A percentile compares a stretch with the other conserved stretches of the same genome.
Conservation (phyloP, 2,113 vertebrate genomes). For the Serranochromis macrocephalus region DNA sequence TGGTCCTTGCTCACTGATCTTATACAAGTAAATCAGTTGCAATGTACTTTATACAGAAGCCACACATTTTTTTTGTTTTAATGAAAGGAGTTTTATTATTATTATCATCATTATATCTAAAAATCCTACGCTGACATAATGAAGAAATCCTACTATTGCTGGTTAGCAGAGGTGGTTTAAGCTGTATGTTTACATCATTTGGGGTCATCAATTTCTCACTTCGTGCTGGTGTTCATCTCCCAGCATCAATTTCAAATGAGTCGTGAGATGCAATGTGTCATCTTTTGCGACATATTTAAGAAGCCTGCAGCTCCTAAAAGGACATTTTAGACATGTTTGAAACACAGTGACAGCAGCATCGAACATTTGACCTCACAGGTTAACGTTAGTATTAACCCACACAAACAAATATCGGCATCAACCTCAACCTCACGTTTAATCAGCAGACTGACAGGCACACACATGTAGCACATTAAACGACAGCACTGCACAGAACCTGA, state of each 20-base stretch:
- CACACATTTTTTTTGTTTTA: neutral
- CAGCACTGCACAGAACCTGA: neutral
- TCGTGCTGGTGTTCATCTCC: neutral
- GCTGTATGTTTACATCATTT: neutral
- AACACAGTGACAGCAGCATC: neutral
- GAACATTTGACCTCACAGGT: neutral
- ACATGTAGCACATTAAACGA: neutral
- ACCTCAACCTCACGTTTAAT: neutral
- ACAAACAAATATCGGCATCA: neutral
- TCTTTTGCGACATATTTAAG: neutral
- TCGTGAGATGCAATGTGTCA: neutral
- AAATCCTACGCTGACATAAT: neutral
- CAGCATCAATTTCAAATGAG: neutral
- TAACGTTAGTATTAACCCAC: neutral
- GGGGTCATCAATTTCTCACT: neutral
- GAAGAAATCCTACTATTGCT: neutral
- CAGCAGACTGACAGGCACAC: neutral
- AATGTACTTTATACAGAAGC: neutral
- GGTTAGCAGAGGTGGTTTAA: neutral
- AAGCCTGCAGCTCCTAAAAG: neutral
- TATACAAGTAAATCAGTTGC: neutral
- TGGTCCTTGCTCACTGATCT: neutral
- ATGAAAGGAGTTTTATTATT: neutral
- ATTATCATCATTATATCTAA: fast-evolving
- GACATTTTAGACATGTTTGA: neutral